Base-by-base conservation (phyloP, 2,113 vertebrate species). In the Phylloscopus whistleri region DNA sequence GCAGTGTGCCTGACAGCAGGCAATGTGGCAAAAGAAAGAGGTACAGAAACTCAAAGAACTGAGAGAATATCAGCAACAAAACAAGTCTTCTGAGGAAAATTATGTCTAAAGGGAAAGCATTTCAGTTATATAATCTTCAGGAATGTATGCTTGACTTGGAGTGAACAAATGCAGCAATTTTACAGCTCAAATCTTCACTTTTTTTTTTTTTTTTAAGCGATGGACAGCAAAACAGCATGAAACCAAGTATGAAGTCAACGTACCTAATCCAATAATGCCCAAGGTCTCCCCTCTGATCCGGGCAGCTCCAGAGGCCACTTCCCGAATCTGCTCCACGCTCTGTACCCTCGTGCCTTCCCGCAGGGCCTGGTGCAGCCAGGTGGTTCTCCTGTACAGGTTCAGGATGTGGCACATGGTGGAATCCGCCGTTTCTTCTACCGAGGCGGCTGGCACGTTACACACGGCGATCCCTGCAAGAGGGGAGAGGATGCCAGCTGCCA, bases 351-450 rank as follows among this genome's bases (percentile, higher is more conserved):
- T 99, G 96, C 99, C 99, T 93, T 99, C 99, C 39, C 99, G 97
- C 92, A 99, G 98, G 5, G 99, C 99, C 98, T 99, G 98, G 97
- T 99, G 99, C 31, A 99, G 98, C 99, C 99, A 99, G 58, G 99
- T 99, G 92, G 99, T 99, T 89, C 99, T 98, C 95, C 99, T 98
- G 97, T 99, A 99, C 91, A 99, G 98, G 97, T 99, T 99, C 95
- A 99, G 97, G 94, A 99, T 99, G 98, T 99, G 99, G 97, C 99
- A 99, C 96, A 99, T 97, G 18, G 99, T 99, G 11, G 99, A 99
- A 95, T 99, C 99, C 0, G 99, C 99, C 0, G 99, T 99, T 97
- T 99, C 99, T 96, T 99, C 99, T 91, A 99, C 99, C 0, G 99
- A 99, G 2, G 99, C 99, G 2, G 99, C 99, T 5, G 99, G 99